Percentiles rank a stretch among this genome's conserved stretches.
Conservation (phyloP, 2,888 invertebrate species). For the Philonicus albiceps region DNA sequence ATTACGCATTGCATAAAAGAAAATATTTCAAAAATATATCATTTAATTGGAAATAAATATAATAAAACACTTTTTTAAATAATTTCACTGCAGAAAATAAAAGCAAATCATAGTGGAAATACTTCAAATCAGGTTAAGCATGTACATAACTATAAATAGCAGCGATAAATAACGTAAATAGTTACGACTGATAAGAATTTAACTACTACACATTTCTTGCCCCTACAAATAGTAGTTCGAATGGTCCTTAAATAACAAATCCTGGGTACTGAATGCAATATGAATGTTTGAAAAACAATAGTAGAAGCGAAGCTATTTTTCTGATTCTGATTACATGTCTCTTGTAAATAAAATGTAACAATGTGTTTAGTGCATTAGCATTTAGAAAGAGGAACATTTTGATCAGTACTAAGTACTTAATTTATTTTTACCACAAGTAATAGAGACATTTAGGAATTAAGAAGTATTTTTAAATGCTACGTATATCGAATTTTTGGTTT, state of each 20-base stretch:
- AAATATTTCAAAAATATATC: neutral
- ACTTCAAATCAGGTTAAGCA: neutral
- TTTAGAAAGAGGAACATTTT: conserved; percentile 4
- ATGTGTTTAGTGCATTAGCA: conserved; percentile 1
- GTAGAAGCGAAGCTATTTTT: neutral
- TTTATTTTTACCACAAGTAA: conserved; percentile 42
- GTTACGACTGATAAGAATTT: neutral
- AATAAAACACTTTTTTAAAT: neutral
- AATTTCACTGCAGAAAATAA: neutral
- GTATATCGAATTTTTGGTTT: neutral
- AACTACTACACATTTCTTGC: conserved; percentile 13
- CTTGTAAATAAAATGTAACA: neutral
- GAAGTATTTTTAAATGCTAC: neutral
- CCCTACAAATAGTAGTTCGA: neutral
- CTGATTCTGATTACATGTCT: neutral
- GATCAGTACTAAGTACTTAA: conserved; percentile 48
- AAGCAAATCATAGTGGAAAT: neutral
- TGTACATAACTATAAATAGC: neutral
- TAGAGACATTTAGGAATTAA: neutral
- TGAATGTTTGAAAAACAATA: conserved; percentile 5
- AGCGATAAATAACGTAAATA: neutral
- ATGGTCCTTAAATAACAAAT: neutral
- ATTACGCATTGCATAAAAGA: neutral
- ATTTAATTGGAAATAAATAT: neutral
- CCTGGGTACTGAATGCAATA: conserved; percentile 31